Evolutionary conservation across 2,888 invertebrate genomes (phyloP).

Genomic region (Sussaba pulchella): DNA sequence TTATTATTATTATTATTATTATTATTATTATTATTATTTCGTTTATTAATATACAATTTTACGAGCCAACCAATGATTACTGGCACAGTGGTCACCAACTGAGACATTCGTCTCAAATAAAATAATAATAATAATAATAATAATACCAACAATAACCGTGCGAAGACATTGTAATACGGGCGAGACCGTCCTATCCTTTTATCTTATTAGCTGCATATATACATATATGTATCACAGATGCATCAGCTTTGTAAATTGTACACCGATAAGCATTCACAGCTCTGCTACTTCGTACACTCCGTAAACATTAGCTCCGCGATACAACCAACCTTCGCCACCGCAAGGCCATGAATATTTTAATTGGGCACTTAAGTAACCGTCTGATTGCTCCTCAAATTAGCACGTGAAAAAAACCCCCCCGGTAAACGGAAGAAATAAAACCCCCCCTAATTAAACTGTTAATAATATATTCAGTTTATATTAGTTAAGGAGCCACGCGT

Average conservation of each 20-base stretch:
- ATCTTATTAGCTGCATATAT: too few species aligned
- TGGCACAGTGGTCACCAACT: too few species aligned
- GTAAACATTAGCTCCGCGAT: constrained; percentile 30
- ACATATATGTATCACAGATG: background rate
- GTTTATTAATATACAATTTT: too few species aligned
- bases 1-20: too few species aligned
- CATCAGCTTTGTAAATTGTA: background rate
- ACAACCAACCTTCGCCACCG: constrained; percentile 18
- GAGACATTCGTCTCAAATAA: too few species aligned
- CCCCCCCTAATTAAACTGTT: constrained; percentile 39
- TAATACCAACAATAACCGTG: too few species aligned
- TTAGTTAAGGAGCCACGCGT: constrained; percentile 28
- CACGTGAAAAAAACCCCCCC: constrained; percentile 31
- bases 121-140: too few species aligned
- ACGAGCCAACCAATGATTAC: too few species aligned
- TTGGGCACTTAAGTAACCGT: constrained; percentile 51
- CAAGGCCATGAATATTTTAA: constrained; percentile 53
- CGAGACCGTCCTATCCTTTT: too few species aligned
- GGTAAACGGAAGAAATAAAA: constrained; percentile 43
- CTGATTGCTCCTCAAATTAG: constrained; percentile 59
- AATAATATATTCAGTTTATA: constrained; percentile 54
- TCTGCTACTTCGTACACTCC: background rate
- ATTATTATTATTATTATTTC: too few species aligned
- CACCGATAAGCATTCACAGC: background rate
- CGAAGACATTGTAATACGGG: too few species aligned